Base-by-base conservation (phyloP, 1,140 invertebrate genomes). In the Drosophila bocki region DNA sequence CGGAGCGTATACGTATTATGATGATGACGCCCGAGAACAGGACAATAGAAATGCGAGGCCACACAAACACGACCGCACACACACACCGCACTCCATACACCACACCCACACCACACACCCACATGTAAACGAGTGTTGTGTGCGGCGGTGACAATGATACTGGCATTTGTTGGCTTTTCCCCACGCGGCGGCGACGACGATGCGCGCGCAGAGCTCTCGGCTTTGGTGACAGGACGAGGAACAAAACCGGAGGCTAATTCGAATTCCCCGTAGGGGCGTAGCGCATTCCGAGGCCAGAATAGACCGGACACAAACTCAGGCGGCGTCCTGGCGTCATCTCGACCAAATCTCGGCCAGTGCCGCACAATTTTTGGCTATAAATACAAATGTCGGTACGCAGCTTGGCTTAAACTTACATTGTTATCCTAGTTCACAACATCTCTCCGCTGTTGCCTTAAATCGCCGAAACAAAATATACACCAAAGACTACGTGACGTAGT, bases 321-420 rank as follows among this genome's bases (percentile, higher is more conserved):
- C 19, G 32, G 53, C 74, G 75, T 77, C 82, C 78, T 84, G 82
- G 83, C 83, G 86, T 80, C 85, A 84, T 61, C 78, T 70, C 82
- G 53, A 39, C 53, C 75, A 86, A 88, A 90, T 84, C 78, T 84
- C 81, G 72, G 75, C 58, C 68, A 67, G 44, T 69, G 79, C 70
- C 65, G 74, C 68, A 56, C 53, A 61, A 60, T 69, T 74, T 45
- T 84, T 63, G 85, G 68, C 86, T 92, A 92, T 92, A 92, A 92
- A 92, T 92, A 92, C 91, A 91, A 92, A 92, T 75, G 87, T 83
- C 78, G 79, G 78, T 82, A 82, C 81, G 88, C 75, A 82, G 85
- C 80, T 77, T 91, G 67, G 87, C 81, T 91, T 88, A 92, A 92
- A 92, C 65, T 91, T 71, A 82, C 82, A 91, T 82, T 82, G 91